phyloP scores from a whole-genome alignment of 2,888 invertebrate species.

The Notodromas monacha region DNA sequence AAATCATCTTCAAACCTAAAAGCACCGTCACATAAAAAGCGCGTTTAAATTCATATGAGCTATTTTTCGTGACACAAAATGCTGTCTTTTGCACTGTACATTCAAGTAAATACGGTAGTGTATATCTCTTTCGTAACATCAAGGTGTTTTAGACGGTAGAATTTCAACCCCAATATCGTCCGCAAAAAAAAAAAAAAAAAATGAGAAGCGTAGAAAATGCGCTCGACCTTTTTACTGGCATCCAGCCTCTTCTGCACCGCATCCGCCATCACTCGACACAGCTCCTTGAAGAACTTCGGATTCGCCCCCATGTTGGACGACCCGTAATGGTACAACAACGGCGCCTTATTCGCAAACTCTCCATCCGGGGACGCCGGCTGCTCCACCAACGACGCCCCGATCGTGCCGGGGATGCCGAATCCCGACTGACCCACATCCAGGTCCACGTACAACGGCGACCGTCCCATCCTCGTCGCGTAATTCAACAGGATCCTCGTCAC shows the following conservation, averaged over 20 bases:
- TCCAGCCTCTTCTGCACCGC: slow-evolving; percentile 27
- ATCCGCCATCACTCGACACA: slow-evolving; percentile 50
- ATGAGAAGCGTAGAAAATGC: too few relatives aligned
- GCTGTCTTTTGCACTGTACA: too few relatives aligned
- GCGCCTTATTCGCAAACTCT: slow-evolving; percentile 72
- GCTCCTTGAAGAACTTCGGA: slow-evolving; percentile 42
- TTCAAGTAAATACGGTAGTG: too few relatives aligned
- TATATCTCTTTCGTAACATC: slow-evolving; percentile 43
- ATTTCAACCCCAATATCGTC: too few relatives aligned
- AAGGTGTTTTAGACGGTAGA: slow-evolving; percentile 6
- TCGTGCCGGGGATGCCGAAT: slow-evolving; percentile 63
- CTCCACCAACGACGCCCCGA: slow-evolving; percentile 61
- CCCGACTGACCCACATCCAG: slow-evolving; percentile 80
- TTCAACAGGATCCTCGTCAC: slow-evolving; percentile 56
- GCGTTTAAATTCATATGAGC: too few relatives aligned
- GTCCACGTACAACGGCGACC: slow-evolving; percentile 57
- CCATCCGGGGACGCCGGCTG: slow-evolving; percentile 74
- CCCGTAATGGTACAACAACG: slow-evolving; percentile 73
- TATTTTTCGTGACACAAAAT: too few relatives aligned
- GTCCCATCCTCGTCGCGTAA: slow-evolving; percentile 55
- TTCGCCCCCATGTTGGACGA: slow-evolving; percentile 43
- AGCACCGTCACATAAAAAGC: too few relatives aligned
- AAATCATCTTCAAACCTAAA: too few relatives aligned
- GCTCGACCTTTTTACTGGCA: slow-evolving; percentile 14
- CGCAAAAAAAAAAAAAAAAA: too few relatives aligned